Base-by-base conservation (phyloP, 2,888 invertebrate species). In the Polydrusus cervinus region DNA sequence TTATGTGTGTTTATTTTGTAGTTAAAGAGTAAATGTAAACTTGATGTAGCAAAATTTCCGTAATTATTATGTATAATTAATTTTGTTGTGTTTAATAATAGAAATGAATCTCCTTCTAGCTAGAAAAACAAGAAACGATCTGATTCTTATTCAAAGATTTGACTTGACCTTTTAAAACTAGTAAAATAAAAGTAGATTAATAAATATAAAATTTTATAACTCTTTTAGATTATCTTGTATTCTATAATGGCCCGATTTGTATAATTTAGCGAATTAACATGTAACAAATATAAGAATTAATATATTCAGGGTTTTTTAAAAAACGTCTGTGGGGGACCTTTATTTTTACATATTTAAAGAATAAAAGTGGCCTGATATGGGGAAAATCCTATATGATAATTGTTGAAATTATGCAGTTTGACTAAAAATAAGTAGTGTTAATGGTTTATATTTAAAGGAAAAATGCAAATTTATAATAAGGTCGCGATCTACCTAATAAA, bases 191-290 rank as follows among this genome's bases (percentile, higher is more conserved):
- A n/a, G n/a, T 34, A 3, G 38, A 18, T 60, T 18, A 30, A 18
- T 38, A 30, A 38, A 14, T 9, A 60, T 60, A 60, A 38, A 16
- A 0, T 60, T 60, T 60, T 60, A 60, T n/a, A 60, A 16, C 38
- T 38, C 18, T 30, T 55, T 55, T 14, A 55, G 30, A 34, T 55
- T 38, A 60, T 11, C 8, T 11, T 38, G 34, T 11, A 16, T 38
- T 38, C 38, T 40, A 16, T 57, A 60, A 60, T 38, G 57, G 38
- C 8, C 18, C 13, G 16, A 38, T 38, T 60, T 60, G 57, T 60
- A 60, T 60, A 60, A 60, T 60, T 34, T 0, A 14, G 14, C 7
- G n/a, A 38, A 60, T 38, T 60, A 38, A 30, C 16, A 38, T 38
- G 38, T 38, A 16, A 18, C 34, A 49, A n/a, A 49, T 16, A 49